Conservation (phyloP, 2,797 vertebrate genomes). For the Rhabdophis nuchalis region DNA sequence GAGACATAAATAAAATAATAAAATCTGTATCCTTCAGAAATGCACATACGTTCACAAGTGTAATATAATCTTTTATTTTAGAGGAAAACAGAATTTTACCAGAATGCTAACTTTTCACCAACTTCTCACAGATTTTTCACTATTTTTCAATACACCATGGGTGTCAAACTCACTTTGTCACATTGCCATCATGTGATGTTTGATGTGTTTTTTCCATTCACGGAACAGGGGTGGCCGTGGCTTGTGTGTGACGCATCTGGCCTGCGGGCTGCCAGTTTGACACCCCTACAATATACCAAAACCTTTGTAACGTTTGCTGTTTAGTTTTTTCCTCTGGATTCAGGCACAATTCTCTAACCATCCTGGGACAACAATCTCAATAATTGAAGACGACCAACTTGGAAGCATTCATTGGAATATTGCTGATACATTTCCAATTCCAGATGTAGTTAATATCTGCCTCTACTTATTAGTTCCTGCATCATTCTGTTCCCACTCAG, state of each 20-base stretch:
- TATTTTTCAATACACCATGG: not conserved
- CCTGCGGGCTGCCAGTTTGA: too few relatives aligned
- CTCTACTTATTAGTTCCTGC: not conserved
- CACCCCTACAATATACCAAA: not conserved
- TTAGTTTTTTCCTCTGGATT: not conserved
- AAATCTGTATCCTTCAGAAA: conserved; percentile 6
- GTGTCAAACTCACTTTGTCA: too few relatives aligned
- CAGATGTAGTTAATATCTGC: not conserved
- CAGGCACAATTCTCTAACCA: not conserved
- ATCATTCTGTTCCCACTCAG: not conserved
- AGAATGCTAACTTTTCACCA: not conserved
- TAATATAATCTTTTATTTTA: not conserved
- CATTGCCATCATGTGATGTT: too few relatives aligned
- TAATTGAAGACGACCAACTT: not conserved
- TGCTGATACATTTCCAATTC: not conserved
- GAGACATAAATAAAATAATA: conserved; percentile 16
- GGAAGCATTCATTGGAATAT: not conserved
- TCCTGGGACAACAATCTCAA: not conserved
- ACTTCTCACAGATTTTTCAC: not conserved
- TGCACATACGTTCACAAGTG: not conserved
- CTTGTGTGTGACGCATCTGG: too few relatives aligned
- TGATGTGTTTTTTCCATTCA: too few relatives aligned
- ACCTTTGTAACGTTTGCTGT: not conserved
- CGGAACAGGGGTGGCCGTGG: too few relatives aligned
- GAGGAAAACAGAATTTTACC: not conserved